Percentiles rank a stretch among this genome's conserved stretches.
Evolutionary conservation across 2,888 invertebrate genomes (phyloP).

Genomic region (Pseudolycoriella hygida): DNA sequence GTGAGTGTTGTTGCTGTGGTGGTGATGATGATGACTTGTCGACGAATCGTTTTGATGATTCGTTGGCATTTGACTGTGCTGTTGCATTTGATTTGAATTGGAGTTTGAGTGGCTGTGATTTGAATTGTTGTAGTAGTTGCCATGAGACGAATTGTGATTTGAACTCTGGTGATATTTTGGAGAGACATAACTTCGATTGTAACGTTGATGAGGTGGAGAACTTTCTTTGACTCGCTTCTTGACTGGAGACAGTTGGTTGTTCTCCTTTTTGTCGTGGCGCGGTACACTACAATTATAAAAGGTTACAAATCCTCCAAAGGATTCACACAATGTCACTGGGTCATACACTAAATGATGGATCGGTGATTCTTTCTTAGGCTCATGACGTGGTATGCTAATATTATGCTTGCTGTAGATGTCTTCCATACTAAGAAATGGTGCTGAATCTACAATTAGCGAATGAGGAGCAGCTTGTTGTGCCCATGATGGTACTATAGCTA

Average conservation of each 20-base stretch:
- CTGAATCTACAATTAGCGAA: constrained; percentile 59
- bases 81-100: constrained; percentile 1
- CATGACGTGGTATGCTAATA: constrained; percentile 37
- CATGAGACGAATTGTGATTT: constrained; percentile 16
- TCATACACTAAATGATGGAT: constrained; percentile 30
- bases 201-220: constrained; percentile 56
- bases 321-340: no score
- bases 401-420: constrained; percentile 37
- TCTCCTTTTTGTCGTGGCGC: constrained; percentile 58
- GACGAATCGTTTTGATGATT: constrained; percentile 4
- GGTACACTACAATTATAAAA: constrained; percentile 27
- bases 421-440: constrained; percentile 49
- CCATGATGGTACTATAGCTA: constrained; percentile 73
- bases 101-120: constrained; percentile 9
- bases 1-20: constrained; percentile 17
- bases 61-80: constrained; percentile 2
- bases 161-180: constrained; percentile 27
- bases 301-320: neutral
- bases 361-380: constrained; percentile 39
- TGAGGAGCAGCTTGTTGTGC: constrained; percentile 55
- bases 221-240: constrained; percentile 95
- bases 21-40: constrained; percentile 4
- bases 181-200: constrained; percentile 26
- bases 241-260: constrained; percentile 84
- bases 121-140: constrained; percentile 10